These are phyloP conservation scores for Mustelus asterias DNA, from an alignment of 2,113 vertebrate genomes.

Conservation along the genomic window DNA sequence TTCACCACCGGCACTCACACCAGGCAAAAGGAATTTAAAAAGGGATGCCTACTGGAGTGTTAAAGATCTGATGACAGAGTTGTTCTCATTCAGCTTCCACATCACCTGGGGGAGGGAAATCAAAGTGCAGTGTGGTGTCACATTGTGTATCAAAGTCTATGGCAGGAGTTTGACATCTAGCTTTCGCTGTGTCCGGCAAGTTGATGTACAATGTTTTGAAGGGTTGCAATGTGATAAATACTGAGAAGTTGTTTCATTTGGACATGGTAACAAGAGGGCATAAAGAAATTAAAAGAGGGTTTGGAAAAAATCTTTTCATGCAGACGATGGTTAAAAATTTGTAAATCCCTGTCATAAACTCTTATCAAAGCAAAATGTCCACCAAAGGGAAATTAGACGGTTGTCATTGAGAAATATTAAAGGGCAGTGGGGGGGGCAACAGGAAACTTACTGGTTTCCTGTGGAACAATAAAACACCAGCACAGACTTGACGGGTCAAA, in stretches of 20 bases:
- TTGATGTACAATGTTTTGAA: no score
- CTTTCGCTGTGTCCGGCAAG: no score
- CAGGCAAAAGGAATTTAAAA: no score
- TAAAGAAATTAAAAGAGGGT: not conserved
- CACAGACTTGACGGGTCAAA: not conserved
- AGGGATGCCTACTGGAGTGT: no score
- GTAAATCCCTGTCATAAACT: no score
- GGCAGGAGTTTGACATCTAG: no score
- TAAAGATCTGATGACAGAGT: no score
- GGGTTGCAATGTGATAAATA: not conserved
- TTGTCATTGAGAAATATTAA: not conserved
- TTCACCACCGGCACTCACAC: no score
- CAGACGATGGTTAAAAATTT: not conserved
- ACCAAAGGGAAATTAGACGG: not conserved
- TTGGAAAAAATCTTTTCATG: not conserved
- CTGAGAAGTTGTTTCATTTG: not conserved
- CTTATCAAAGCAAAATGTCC: not conserved
- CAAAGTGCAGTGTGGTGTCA: no score
- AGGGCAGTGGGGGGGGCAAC: not conserved
- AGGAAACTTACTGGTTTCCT: not conserved
- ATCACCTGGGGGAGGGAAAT: no score
- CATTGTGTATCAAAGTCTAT: no score
- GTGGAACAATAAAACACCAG: not conserved
- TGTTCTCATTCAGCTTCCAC: no score
- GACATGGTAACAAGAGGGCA: not conserved